Percentiles rank a stretch among this genome's conserved stretches.
Conservation (phyloP, 2,113 vertebrate genomes). For the Petaurus breviceps region DNA sequence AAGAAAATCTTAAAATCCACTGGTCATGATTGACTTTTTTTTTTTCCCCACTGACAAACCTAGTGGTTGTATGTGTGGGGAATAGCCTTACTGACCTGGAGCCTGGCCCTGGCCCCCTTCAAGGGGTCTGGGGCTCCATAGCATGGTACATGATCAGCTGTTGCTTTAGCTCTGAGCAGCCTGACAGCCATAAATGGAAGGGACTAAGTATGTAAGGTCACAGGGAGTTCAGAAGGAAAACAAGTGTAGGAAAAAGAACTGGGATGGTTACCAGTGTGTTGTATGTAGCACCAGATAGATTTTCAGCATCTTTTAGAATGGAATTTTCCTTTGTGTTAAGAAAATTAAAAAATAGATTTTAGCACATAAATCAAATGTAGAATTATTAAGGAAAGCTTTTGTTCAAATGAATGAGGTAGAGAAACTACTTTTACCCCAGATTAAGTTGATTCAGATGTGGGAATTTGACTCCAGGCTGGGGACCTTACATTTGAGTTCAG, state of each 20-base stretch:
- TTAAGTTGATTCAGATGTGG: background rate
- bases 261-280: background rate
- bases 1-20: background rate
- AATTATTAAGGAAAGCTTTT: background rate
- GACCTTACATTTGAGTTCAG: background rate
- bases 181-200: constrained; percentile 59
- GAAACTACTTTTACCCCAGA: background rate
- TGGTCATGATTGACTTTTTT: constrained; percentile 29
- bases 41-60: background rate
- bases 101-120: background rate
- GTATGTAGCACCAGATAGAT: background rate
- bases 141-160: constrained; percentile 70
- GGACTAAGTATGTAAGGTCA: constrained; percentile 38
- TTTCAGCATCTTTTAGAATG: background rate
- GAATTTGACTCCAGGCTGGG: background rate
- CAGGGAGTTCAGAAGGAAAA: constrained; percentile 47
- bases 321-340: background rate
- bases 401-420: background rate
- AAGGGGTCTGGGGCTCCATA: constrained; percentile 30
- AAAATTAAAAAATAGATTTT: background rate
- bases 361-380: background rate
- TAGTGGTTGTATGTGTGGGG: background rate
- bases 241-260: constrained; percentile 23
- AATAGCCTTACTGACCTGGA: background rate
- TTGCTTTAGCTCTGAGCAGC: background rate